Percentiles rank a stretch among this genome's conserved stretches.
Evolutionary conservation across 2,888 invertebrate species (phyloP).

Genomic region (Drosophila cyrtoloma): DNA sequence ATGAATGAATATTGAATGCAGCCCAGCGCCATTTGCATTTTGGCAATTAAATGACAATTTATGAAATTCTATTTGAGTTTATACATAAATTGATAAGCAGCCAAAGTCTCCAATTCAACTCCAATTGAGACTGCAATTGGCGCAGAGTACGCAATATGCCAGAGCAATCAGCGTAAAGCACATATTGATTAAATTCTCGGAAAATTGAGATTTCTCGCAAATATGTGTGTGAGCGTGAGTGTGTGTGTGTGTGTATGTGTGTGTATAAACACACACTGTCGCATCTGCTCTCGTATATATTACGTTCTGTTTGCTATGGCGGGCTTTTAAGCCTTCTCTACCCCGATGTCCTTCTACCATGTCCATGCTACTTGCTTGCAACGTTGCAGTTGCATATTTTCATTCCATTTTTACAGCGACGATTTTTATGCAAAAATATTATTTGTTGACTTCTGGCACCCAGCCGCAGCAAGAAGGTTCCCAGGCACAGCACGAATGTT

Average conservation of each 20-base stretch:
- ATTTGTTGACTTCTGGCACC: slow-evolving; percentile 79
- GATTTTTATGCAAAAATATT: slow-evolving; percentile 78
- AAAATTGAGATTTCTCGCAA: slow-evolving; percentile 69
- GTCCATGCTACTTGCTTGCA: slow-evolving; percentile 19
- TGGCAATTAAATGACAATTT: slow-evolving; percentile 80
- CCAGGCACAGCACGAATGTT: slow-evolving; percentile 25
- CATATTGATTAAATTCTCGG: slow-evolving; percentile 70
- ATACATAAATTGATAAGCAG: slow-evolving; percentile 75
- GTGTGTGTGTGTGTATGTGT: not conserved
- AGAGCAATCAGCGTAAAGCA: slow-evolving; percentile 43
- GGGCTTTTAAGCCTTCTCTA: slow-evolving; percentile 49
- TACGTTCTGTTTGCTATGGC: slow-evolving; percentile 37
- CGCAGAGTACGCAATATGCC: slow-evolving; percentile 25
- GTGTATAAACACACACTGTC: not conserved
- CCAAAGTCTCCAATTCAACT: slow-evolving; percentile 27
- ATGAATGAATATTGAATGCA: slow-evolving; percentile 51
- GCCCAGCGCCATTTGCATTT: slow-evolving; percentile 58
- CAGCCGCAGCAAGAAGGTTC: slow-evolving; percentile 23
- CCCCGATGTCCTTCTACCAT: slow-evolving; percentile 9
- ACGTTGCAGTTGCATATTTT: slow-evolving; percentile 59
- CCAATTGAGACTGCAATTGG: slow-evolving; percentile 13
- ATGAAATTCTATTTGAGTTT: slow-evolving; percentile 77
- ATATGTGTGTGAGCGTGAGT: not conserved
- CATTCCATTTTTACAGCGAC: slow-evolving; percentile 65
- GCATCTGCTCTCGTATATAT: slow-evolving; percentile 11